phyloP scores from a whole-genome alignment of 2,888 invertebrate genomes.

The Cheilosia variabilis region DNA sequence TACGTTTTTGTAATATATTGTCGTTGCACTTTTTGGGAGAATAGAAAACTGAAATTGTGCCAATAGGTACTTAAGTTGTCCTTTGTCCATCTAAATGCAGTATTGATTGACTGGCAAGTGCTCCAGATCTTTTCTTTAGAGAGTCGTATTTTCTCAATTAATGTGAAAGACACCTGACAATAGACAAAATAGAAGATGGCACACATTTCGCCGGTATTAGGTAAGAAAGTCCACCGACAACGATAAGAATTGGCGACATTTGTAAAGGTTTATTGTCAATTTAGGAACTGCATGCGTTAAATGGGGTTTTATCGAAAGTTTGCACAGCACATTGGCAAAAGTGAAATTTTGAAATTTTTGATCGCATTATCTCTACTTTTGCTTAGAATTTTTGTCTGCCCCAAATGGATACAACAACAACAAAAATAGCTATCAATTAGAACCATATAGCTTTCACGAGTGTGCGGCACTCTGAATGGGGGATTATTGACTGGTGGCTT shows the following conservation, averaged over 20 bases:
- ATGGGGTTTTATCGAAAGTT: constrained; percentile 34
- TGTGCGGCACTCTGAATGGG: constrained; percentile 8
- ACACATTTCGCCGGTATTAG: constrained; percentile 37
- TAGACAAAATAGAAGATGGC: constrained; percentile 17
- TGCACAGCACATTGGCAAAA: constrained; percentile 1
- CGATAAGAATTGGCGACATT: background rate
- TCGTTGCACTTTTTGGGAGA: background rate
- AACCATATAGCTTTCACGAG: constrained; percentile 35
- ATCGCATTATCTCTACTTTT: constrained; percentile 56
- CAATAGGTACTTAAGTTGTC: too few relatives aligned
- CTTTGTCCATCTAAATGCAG: too few relatives aligned
- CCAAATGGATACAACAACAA: background rate
- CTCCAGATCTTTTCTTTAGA: constrained; percentile 14
- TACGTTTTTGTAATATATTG: background rate
- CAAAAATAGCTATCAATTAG: constrained; percentile 25
- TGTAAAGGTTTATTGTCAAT: constrained; percentile 48
- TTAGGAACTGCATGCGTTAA: constrained; percentile 18
- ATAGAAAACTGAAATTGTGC: too few relatives aligned
- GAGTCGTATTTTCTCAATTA: constrained; percentile 24
- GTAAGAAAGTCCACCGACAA: constrained; percentile 36
- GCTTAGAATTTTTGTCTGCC: constrained; percentile 28
- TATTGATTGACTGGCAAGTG: background rate
- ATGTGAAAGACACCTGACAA: constrained; percentile 27
- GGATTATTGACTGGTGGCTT: constrained; percentile 18
- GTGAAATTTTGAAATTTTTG: constrained; percentile 40